Evolutionary conservation across 1,140 invertebrate genomes (phyloP), one percentile per base, ranked within the genome.

Genomic region (Wiebesia pumilae): DNA sequence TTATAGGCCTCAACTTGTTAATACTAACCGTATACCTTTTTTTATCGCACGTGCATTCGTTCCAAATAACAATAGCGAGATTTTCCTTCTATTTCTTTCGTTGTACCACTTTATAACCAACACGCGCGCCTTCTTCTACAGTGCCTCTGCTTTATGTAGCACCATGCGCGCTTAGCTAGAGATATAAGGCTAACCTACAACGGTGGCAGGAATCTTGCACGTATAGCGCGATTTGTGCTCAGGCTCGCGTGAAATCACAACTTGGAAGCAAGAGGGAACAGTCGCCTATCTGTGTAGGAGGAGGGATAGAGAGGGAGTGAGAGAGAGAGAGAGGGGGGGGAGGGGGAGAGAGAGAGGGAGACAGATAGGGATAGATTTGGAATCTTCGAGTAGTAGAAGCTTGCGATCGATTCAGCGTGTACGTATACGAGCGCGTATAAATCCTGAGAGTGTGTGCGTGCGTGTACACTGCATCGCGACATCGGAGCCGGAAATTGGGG

Each of bases 401-500:
- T 7, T 38, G 58, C 40, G 69, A 73, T 77, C 82, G 51, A 77
- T 77, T 83, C 51, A 24, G 4, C 35, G n/a, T 35, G 43, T n/a
- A 43, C 51, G 7, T 79, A n/a, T 58, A 21, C 67, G 47, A 16
- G n/a, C 38, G 43, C 47, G n/a, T 58, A 79, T 79, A 79, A 54
- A 65, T 40, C 78, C 40, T 40, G 9, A 30, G 73, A n/a, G 40
- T 12, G 24, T 30, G 38, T 67, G 24, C 35, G 80, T 69, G 21
- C 21, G 40, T 69, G 27, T 40, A 33, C 10, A 58, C 21, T 38
- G 35, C 3, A 38, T 71, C 7, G 35, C 69, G 69, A 71, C 69
- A 71, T 35, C 40, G 69, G 80, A 81, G 71, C 83, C 83, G 83
- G 83, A 77, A 84, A 84, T 84, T 84, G 83, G 35, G 69, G 73